Evolutionary conservation across 2,113 vertebrate species (phyloP).

Genomic region (Sterrhoptilus dennistouni): DNA sequence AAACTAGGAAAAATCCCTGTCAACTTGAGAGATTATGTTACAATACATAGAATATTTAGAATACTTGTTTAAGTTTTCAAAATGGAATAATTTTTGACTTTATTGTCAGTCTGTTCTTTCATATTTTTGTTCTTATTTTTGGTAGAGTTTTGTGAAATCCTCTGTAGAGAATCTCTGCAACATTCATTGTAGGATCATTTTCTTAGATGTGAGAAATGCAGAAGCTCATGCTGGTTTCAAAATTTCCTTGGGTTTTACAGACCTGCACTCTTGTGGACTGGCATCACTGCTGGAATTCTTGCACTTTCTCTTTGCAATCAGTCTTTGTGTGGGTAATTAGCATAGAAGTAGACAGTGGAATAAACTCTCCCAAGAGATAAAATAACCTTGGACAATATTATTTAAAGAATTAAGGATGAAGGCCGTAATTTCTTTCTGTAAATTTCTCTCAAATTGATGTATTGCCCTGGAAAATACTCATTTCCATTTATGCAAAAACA

Average conservation of each 20-base stretch:
- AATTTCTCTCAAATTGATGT: background rate
- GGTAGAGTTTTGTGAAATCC: background rate
- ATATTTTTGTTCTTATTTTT: background rate
- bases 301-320: background rate
- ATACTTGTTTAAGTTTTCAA: background rate
- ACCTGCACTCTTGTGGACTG: background rate
- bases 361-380: background rate
- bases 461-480: background rate
- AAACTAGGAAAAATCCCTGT: background rate
- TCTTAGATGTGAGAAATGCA: background rate
- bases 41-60: background rate
- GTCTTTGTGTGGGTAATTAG: background rate
- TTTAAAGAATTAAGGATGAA: background rate
- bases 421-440: background rate
- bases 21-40: background rate
- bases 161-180: background rate
- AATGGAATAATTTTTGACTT: background rate
- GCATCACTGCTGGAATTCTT: background rate
- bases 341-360: background rate
- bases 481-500: background rate
- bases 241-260: background rate
- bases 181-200: background rate
- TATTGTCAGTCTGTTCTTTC: background rate
- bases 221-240: fast-evolving
- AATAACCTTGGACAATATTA: background rate